Percentiles rank a stretch among this genome's conserved stretches.
Conservation (phyloP, 2,797 vertebrate genomes). For the Silurus lanzhouensis region DNA sequence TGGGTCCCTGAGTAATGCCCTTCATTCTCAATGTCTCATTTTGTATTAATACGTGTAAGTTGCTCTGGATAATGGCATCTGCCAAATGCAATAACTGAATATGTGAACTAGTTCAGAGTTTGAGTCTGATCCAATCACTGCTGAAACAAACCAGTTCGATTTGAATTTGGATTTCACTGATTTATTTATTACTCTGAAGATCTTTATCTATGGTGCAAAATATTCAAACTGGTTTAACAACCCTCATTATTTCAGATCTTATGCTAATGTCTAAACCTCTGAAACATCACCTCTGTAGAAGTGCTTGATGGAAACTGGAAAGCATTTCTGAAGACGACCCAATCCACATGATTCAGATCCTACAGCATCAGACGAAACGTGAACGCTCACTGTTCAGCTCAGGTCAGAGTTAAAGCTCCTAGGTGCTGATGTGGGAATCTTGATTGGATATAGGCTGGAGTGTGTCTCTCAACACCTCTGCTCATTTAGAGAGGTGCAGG, state of each 20-base stretch:
- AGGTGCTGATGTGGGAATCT: constrained; percentile 47
- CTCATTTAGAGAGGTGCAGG: constrained; percentile 48
- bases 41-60: too few relatives aligned
- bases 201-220: neutral
- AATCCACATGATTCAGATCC: neutral
- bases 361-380: neutral
- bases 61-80: too few relatives aligned
- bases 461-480: constrained; percentile 50
- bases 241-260: neutral
- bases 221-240: neutral
- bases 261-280: neutral
- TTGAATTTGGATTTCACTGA: neutral
- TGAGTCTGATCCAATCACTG: neutral
- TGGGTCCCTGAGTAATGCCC: too few relatives aligned
- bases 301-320: neutral
- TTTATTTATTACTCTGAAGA: neutral
- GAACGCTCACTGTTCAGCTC: neutral
- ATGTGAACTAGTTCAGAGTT: neutral
- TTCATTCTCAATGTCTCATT: too few relatives aligned
- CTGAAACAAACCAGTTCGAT: neutral
- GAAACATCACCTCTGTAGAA: neutral
- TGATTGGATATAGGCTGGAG: constrained; percentile 18
- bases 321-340: neutral
- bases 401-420: neutral
- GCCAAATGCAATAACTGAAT: too few relatives aligned